Evolutionary conservation across 2,113 vertebrate genomes (phyloP).

Genomic region (Seriola quinqueradiata): DNA sequence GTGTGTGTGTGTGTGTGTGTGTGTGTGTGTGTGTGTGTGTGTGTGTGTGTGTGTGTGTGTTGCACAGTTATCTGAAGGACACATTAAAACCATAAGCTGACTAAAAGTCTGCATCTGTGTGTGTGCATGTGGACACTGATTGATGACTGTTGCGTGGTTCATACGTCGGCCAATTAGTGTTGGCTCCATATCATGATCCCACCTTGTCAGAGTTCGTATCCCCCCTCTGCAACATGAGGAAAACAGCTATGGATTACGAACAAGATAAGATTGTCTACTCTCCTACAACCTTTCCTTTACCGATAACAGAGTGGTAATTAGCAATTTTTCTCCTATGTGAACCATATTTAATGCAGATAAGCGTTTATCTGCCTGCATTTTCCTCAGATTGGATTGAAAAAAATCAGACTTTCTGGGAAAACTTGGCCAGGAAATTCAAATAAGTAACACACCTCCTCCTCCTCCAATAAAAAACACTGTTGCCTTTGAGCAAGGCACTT

Average conservation of each 20-base stretch:
- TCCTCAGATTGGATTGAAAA: slow-evolving; percentile 16
- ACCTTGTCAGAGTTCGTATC: slow-evolving; percentile 51
- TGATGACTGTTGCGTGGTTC: slow-evolving; percentile 23
- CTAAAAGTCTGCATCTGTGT: slow-evolving; percentile 19
- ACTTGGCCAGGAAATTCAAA: slow-evolving; percentile 12
- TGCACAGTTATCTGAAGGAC: neutral
- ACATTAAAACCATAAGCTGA: neutral
- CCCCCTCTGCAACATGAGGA: slow-evolving; percentile 43
- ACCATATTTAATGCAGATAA: slow-evolving; percentile 39
- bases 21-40: too few relatives aligned
- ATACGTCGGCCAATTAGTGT: slow-evolving; percentile 15
- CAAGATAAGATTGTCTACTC: slow-evolving; percentile 78
- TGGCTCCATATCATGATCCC: slow-evolving; percentile 50
- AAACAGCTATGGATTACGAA: slow-evolving; percentile 46
- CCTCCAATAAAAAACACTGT: neutral
- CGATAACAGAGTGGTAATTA: slow-evolving; percentile 51
- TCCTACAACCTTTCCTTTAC: slow-evolving; percentile 52
- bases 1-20: neutral
- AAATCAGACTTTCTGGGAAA: slow-evolving; percentile 21
- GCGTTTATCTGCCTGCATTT: neutral
- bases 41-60: neutral
- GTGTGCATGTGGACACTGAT: slow-evolving; percentile 7
- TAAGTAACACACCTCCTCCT: slow-evolving; percentile 5
- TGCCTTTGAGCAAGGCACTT: slow-evolving; percentile 6
- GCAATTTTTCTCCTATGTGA: slow-evolving; percentile 34